Evolutionary conservation across 64 coral and sea anemone species (phyloP), one percentile per base, ranked within the genome.

Genomic region (Cladopsammia gracilis): DNA sequence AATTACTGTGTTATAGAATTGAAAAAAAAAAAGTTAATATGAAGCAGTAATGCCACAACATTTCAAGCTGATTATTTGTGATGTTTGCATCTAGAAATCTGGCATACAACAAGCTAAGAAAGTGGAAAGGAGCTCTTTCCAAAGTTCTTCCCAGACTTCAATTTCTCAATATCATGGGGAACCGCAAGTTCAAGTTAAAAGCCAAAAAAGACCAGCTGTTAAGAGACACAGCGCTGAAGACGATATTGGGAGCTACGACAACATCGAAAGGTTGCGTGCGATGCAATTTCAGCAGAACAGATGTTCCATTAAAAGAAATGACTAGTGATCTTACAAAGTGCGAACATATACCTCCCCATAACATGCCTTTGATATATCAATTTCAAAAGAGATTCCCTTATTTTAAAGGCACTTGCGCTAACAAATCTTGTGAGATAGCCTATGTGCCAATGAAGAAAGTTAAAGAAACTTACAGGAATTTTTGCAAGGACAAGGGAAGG

Each of bases 261-360:
- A 53, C 77, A 23, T 79, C 88, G 3, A 67, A 78, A 46, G 64
- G 47, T 8, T 92, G 90, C 24, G 18, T 5, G 16, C 44, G 26
- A 3, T 92, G 76, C 52, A 83, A 73, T 26, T 71, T 73, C 59
- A 83, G 77, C 9, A 72, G 90, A 75, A 34, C 43, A 7, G 71
- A 85, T 53, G 90, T 76, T 6, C 81, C 46, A 15, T 53, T 45
- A 22, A 60, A 47, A 4, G 25, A 83, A 15, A 54, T 74, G 59
- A 22, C n/a, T n/a, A n/a, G n/a, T 56, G 44, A 83, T 10, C 12
- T 10, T 7, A 60, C 10, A 34, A 0, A 15, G 2, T 91, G 90
- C 54, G 10, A 64, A 5, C 84, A 71, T 50, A 58, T 85, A 74
- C 90, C 77, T 2, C 3, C 11, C 0, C 22, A 83, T 34, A 60